Percentiles rank a stretch among this genome's conserved stretches.
Conservation (phyloP, 1,140 invertebrate genomes). For the Kradibia gibbosae region DNA sequence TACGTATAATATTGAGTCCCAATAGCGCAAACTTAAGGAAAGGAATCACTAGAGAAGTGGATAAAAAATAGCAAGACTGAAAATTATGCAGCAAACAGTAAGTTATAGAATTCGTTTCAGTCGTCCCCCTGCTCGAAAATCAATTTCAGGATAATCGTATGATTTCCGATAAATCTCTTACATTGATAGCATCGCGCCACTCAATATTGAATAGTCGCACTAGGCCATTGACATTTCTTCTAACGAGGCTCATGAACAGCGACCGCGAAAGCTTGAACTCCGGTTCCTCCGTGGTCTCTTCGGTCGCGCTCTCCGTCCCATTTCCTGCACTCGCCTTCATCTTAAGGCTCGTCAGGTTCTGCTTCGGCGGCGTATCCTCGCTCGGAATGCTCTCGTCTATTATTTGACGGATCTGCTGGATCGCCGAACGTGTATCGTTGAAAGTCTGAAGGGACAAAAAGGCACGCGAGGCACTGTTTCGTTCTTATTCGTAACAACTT, state of each 20-base stretch:
- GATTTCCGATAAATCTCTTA: constrained; percentile 57
- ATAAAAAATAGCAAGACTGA: no score
- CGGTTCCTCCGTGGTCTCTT: constrained; percentile 61
- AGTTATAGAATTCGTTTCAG: no score
- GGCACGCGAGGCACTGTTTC: background rate
- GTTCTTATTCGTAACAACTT: background rate
- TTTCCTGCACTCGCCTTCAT: background rate
- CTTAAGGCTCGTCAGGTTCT: constrained; percentile 11
- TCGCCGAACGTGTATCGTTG: constrained; percentile 70
- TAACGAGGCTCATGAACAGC: constrained; percentile 62
- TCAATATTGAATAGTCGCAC: constrained; percentile 72
- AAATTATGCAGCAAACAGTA: no score
- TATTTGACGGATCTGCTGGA: constrained; percentile 66
- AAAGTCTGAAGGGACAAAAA: constrained; percentile 63
- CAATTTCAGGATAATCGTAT: no score
- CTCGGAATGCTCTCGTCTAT: constrained; percentile 62
- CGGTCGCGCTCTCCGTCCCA: background rate
- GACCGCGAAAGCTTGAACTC: constrained; percentile 65
- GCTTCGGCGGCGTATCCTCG: background rate
- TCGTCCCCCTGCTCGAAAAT: no score
- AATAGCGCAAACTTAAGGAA: no score
- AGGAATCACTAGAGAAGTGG: no score
- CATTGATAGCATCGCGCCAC: constrained; percentile 71
- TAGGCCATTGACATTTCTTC: constrained; percentile 70
- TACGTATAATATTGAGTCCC: no score